phyloP scores from a whole-genome alignment of 2,888 invertebrate species.

The Ditylenchus weischeri region DNA sequence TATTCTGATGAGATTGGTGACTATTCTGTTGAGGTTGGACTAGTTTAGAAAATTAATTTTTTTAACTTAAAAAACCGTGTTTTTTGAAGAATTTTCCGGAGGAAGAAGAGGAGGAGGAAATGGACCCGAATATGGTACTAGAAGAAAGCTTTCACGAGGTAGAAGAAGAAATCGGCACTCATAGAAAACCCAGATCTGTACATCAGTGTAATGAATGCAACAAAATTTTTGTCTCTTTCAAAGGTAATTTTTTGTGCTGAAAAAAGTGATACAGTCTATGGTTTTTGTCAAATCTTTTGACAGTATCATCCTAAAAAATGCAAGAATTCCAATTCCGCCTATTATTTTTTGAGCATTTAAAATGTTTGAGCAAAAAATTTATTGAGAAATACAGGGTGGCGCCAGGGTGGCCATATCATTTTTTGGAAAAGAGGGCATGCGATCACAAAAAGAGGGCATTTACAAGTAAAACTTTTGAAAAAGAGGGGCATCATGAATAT shows the following conservation, averaged over 20 bases:
- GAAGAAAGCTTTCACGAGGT: background rate
- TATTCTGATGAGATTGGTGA: constrained; percentile 11
- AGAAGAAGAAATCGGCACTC: background rate
- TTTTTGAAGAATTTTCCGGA: constrained; percentile 4
- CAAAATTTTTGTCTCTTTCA: constrained; percentile 58
- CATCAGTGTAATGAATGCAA: constrained; percentile 58
- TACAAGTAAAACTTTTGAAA: too few species aligned
- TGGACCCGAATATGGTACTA: constrained; percentile 5
- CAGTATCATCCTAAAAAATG: too few species aligned
- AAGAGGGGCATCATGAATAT: too few species aligned
- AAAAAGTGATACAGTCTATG: too few species aligned
- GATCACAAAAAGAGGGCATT: too few species aligned
- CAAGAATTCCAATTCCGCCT: too few species aligned
- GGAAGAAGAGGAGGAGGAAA: constrained; percentile 10
- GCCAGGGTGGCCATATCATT: too few species aligned
- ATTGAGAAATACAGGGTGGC: too few species aligned
- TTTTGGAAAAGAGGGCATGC: too few species aligned
- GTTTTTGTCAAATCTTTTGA: too few species aligned
- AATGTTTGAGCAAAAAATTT: too few species aligned
- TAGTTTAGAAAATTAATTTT: background rate
- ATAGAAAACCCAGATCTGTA: constrained; percentile 37
- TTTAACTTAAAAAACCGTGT: background rate
- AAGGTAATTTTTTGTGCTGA: constrained; percentile 42
- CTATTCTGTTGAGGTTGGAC: background rate
- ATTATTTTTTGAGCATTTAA: too few species aligned